Evolutionary conservation across 2,113 vertebrate genomes (phyloP).

Genomic region (Brachyhypopomus occidentalis): DNA sequence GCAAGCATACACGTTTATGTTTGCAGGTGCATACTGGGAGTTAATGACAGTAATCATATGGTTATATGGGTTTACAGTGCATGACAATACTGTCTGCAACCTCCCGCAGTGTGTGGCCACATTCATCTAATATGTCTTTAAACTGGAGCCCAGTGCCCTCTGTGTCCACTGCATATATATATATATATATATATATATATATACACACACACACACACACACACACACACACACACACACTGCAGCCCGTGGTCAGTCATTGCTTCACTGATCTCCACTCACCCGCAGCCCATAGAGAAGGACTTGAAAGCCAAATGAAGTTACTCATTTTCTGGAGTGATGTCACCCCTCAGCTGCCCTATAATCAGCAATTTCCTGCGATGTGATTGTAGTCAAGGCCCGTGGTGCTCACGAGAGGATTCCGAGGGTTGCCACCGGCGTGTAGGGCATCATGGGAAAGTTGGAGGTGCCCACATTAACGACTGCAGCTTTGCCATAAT

Average conservation of each 20-base stretch:
- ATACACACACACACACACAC: too few relatives aligned
- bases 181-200: background rate
- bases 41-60: constrained; percentile 48
- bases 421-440: constrained; percentile 8
- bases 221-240: background rate
- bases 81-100: constrained; percentile 33
- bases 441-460: background rate
- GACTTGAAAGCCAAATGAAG: constrained; percentile 57
- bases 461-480: background rate
- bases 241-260: constrained; percentile 2
- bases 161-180: constrained; percentile 10
- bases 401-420: constrained; percentile 32
- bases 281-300: constrained; percentile 4
- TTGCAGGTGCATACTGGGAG: constrained; percentile 33
- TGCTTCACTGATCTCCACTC: background rate
- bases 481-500: background rate
- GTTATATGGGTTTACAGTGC: constrained; percentile 17
- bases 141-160: constrained; percentile 27
- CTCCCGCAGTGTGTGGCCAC: constrained; percentile 29
- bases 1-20: constrained; percentile 3
- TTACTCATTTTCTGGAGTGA: constrained; percentile 63
- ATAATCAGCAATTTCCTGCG: constrained; percentile 63
- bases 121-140: constrained; percentile 21
- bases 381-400: constrained; percentile 61
- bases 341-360: constrained; percentile 68